Evolutionary conservation across 2,113 vertebrate species (phyloP), one percentile per base, ranked within the genome.

Genomic region (Hippocampus zosterae): DNA sequence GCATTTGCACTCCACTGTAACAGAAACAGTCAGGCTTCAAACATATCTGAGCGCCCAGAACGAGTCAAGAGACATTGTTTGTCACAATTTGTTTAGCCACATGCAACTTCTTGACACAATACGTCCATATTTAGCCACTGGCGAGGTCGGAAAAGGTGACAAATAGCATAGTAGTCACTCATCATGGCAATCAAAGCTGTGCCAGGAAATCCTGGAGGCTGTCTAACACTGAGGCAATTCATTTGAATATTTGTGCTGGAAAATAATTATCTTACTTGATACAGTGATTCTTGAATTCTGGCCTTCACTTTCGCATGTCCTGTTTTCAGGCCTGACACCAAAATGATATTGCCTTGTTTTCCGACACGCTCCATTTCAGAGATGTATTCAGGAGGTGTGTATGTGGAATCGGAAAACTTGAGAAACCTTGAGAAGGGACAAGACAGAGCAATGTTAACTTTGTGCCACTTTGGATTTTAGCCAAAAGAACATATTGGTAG

Each of bases 291-390:
- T 69, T 92, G 91, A 77, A 93, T 86, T 87, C 88, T 92, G 56
- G 92, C 92, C 70, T 91, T 92, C 33, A 93, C 55, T 73, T 98
- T 97, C 5, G 97, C 85, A n/a, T 93, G 91, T 75, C 92, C 92
- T 0, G 92, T 93, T 94, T 93, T 93, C 77, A 91, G 83, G 64
- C 92, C 92, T 5, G 92, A 93, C 57, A 92, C 92, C 79, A 93
- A 81, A 82, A 93, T 92, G 65, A 91, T 89, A 62, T 93, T 91
- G 0, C 91, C 92, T 74, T 99, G 96, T 86, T 95, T 96, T 61
- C 94, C 95, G 25, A 92, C 92, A 75, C 94, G 94, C 85, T 99
- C 97, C 97, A 98, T 98, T 83, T 97, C 95, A 0, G 91, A 92
- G 88, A 99, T 99, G 83, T 99, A 95, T 6, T 83, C 79, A n/a